Percentiles rank a stretch among this genome's conserved stretches.
These are phyloP conservation scores for Podiceps cristatus DNA, from an alignment of 2,113 vertebrate species.

Conservation along the genomic window DNA sequence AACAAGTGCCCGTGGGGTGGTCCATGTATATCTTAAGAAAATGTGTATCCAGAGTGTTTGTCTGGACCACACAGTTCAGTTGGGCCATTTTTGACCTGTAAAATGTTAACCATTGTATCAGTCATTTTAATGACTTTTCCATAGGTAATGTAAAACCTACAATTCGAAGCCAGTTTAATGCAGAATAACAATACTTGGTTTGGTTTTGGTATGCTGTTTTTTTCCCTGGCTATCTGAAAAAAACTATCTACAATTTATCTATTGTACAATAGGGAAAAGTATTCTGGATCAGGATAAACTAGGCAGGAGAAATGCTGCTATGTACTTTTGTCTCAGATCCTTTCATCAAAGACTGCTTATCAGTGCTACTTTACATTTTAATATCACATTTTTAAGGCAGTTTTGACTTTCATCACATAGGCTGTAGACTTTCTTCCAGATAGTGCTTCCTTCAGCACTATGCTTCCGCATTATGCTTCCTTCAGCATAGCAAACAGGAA, in stretches of 20 bases:
- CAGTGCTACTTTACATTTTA: background rate
- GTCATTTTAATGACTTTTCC: background rate
- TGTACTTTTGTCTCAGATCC: background rate
- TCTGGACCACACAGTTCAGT: background rate
- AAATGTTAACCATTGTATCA: background rate
- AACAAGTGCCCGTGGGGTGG: background rate
- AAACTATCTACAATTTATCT: too few species aligned
- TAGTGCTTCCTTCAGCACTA: background rate
- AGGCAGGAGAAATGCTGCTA: background rate
- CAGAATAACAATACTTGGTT: background rate
- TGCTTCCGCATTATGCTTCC: too few species aligned
- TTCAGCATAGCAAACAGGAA: background rate
- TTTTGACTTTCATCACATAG: background rate
- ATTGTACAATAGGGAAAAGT: background rate
- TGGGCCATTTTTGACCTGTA: background rate
- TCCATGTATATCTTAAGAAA: background rate
- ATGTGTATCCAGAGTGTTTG: background rate
- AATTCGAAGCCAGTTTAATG: background rate
- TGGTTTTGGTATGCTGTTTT: background rate
- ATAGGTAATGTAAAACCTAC: rapidly evolving
- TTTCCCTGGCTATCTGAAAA: background rate
- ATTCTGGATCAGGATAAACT: background rate
- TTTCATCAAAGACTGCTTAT: background rate
- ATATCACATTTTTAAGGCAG: background rate
- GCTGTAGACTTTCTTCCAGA: background rate